Conservation (phyloP, 1,140 invertebrate genomes). For the Macrobrachium nipponense region DNA sequence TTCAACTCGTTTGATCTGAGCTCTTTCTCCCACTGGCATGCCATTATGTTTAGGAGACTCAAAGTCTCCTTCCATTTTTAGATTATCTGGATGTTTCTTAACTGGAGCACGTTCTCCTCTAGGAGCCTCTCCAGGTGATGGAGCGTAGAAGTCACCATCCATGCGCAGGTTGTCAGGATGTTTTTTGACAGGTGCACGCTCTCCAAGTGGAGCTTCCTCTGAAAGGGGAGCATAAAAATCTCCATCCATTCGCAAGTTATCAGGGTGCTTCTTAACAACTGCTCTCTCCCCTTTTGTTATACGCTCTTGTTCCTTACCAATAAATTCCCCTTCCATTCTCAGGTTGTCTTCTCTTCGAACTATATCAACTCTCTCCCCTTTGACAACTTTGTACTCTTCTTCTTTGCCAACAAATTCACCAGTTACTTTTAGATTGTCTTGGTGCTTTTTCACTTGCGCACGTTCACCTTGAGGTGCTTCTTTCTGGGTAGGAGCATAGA, state of each 20-base stretch:
- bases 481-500: constrained; percentile 68
- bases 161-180: constrained; percentile 38
- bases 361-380: constrained; percentile 55
- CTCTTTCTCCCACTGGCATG: constrained; percentile 31
- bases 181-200: constrained; percentile 36
- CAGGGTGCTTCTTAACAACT: constrained; percentile 43
- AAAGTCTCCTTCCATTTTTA: constrained; percentile 38
- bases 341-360: constrained; percentile 9
- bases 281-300: constrained; percentile 36
- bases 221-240: constrained; percentile 39
- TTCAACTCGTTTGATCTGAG: constrained; percentile 19
- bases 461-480: constrained; percentile 64
- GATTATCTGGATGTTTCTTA: constrained; percentile 51
- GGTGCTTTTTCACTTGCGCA: constrained; percentile 48
- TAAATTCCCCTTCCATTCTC: constrained; percentile 29
- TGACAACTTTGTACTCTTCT: constrained; percentile 71
- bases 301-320: constrained; percentile 30
- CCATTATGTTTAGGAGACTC: constrained; percentile 18
- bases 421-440: constrained; percentile 72
- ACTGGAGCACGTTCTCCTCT: constrained; percentile 34
- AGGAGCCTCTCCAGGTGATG: constrained; percentile 17
- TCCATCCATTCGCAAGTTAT: constrained; percentile 43
- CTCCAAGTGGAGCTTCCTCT: constrained; percentile 21
- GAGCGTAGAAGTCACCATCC: constrained; percentile 34
- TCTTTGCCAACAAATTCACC: constrained; percentile 68